These are phyloP conservation scores for Pollimyrus isidori DNA, from an alignment of 2,113 vertebrate genomes.

Conservation along the genomic window DNA sequence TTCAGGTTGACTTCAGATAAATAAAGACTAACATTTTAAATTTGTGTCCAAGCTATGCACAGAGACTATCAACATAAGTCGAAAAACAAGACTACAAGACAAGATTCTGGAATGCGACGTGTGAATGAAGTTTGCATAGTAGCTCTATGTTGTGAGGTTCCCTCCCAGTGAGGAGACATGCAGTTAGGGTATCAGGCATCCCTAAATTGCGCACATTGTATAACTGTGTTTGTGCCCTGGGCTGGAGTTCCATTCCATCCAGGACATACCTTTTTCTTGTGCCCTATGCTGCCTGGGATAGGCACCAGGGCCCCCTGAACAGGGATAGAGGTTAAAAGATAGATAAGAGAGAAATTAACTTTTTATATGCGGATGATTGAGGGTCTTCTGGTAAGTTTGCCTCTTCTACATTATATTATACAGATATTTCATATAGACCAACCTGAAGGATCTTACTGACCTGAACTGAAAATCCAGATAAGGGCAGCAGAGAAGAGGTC, in stretches of 20 bases:
- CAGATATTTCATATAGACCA: neutral
- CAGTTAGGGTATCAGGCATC: neutral
- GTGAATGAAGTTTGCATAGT: neutral
- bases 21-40: neutral
- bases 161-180: neutral
- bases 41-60: too few relatives aligned
- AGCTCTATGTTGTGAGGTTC: neutral
- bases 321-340: neutral
- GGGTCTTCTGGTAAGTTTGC: neutral
- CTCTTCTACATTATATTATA: too few relatives aligned
- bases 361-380: neutral
- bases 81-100: neutral
- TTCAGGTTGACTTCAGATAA: neutral
- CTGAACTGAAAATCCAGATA: constrained; percentile 88
- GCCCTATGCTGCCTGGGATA: neutral
- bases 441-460: constrained; percentile 47
- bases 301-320: neutral
- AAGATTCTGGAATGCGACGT: neutral
- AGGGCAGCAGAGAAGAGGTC: constrained; percentile 79
- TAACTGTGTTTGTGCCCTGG: neutral
- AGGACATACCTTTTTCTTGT: neutral
- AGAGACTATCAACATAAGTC: neutral
- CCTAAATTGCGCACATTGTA: neutral
- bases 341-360: neutral
- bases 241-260: neutral